phyloP scores from a whole-genome alignment of 2,888 invertebrate species.

The Lapara coniferarum region DNA sequence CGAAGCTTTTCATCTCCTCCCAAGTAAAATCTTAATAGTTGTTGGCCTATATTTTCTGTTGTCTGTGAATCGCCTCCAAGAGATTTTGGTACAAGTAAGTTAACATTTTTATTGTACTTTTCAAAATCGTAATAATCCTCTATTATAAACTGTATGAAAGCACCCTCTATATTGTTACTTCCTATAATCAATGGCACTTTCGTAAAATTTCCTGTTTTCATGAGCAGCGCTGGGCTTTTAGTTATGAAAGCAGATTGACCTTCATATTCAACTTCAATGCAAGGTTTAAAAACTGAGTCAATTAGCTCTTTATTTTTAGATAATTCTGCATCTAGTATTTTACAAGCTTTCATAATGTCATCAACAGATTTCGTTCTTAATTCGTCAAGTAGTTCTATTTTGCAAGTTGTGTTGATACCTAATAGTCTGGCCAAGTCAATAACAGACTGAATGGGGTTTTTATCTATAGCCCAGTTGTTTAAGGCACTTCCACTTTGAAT shows the following conservation, averaged over 20 bases:
- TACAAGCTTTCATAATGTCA: constrained; percentile 57
- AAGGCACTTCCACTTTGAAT: constrained; percentile 75
- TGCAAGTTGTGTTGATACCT: constrained; percentile 53
- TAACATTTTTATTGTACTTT: constrained; percentile 61
- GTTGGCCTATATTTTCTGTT: constrained; percentile 60
- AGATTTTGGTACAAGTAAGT: constrained; percentile 63
- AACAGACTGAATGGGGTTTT: constrained; percentile 61
- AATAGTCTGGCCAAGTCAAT: constrained; percentile 61
- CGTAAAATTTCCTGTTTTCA: constrained; percentile 71
- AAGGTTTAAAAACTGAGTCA: constrained; percentile 68
- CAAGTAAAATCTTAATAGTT: constrained; percentile 69
- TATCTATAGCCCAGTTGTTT: constrained; percentile 68
- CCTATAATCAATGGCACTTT: constrained; percentile 77
- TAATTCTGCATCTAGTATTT: constrained; percentile 37
- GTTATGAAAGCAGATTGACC: constrained; percentile 71
- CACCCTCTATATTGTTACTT: constrained; percentile 67
- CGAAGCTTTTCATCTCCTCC: constrained; percentile 58
- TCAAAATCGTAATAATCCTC: constrained; percentile 62
- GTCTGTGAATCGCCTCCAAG: constrained; percentile 54
- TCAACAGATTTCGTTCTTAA: constrained; percentile 52
- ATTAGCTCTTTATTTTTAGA: constrained; percentile 43
- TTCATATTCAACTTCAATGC: constrained; percentile 73
- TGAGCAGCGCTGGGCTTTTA: constrained; percentile 63
- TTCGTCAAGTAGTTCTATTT: constrained; percentile 65
- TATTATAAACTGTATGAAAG: constrained; percentile 55